Conservation (phyloP, 2,113 vertebrate genomes). For the Pao palembangensis region DNA sequence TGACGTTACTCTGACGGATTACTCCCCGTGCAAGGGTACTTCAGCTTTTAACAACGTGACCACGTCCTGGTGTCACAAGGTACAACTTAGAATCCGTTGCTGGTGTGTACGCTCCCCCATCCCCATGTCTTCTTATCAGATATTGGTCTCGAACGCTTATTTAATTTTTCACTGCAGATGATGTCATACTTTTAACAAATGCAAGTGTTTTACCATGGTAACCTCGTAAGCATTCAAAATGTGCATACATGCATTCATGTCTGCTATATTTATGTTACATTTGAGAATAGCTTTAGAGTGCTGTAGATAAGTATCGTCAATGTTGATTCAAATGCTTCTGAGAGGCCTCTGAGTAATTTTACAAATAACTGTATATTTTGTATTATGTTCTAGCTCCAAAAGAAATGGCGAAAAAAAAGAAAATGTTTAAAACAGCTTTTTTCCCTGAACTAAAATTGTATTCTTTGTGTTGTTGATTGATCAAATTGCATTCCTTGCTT, state of each 20-base stretch:
- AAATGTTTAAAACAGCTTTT: slow-evolving; percentile 76
- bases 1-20: slow-evolving; percentile 32
- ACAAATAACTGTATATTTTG: slow-evolving; percentile 88
- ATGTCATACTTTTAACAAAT: slow-evolving; percentile 72
- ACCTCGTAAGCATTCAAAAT: slow-evolving; percentile 68
- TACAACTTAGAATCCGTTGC: slow-evolving; percentile 50
- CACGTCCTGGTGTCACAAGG: slow-evolving; percentile 72
- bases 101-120: slow-evolving; percentile 26
- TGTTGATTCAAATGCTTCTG: slow-evolving; percentile 80
- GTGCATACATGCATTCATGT: slow-evolving; percentile 75
- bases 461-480: slow-evolving; percentile 76
- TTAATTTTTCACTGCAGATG: slow-evolving; percentile 69
- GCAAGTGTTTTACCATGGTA: slow-evolving; percentile 70
- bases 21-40: slow-evolving; percentile 52
- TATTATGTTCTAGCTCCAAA: slow-evolving; percentile 86
- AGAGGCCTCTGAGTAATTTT: slow-evolving; percentile 81
- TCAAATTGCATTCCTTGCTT: slow-evolving; percentile 82
- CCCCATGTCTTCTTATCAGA: slow-evolving; percentile 61
- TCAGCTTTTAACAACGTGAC: slow-evolving; percentile 59
- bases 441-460: slow-evolving; percentile 83
- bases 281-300: slow-evolving; percentile 84
- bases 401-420: slow-evolving; percentile 67
- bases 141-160: slow-evolving; percentile 76
- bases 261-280: slow-evolving; percentile 75
- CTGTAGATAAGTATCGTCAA: slow-evolving; percentile 83